Conservation (phyloP, 2,888 invertebrate genomes). For the Omphaloscelis lunosa region DNA sequence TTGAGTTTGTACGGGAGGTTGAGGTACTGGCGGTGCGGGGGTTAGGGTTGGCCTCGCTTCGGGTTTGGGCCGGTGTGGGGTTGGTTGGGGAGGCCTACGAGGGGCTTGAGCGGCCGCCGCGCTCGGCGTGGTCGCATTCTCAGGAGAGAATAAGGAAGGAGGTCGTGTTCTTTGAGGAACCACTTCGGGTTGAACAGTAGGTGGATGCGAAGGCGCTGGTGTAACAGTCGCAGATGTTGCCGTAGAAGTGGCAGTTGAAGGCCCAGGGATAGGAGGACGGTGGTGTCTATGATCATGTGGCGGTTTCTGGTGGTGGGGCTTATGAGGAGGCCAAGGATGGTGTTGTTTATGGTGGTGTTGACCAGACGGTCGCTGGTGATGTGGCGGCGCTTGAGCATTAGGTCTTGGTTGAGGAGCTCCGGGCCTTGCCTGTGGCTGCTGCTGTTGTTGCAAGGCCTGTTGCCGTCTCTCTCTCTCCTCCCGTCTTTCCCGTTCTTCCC, state of each 20-base stretch:
- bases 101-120: conserved; percentile 83
- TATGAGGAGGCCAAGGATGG: conserved; percentile 82
- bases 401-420: conserved; percentile 74
- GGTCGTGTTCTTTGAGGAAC: conserved; percentile 85
- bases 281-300: conserved; percentile 84
- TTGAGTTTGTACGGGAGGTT: conserved; percentile 65
- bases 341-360: conserved; percentile 80
- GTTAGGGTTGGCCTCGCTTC: conserved; percentile 64
- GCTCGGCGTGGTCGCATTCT: conserved; percentile 89
- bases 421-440: conserved; percentile 51
- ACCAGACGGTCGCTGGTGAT: conserved; percentile 67
- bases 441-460: conserved; percentile 69
- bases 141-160: conserved; percentile 92
- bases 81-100: conserved; percentile 69
- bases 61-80: conserved; percentile 61
- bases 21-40: conserved; percentile 77
- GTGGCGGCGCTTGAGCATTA: conserved; percentile 72
- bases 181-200: conserved; percentile 65
- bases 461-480: conserved; percentile 80
- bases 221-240: conserved; percentile 66
- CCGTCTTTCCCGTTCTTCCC: conserved; percentile 89
- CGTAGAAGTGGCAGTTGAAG: conserved; percentile 67
- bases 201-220: conserved; percentile 59
- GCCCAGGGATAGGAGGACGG: conserved; percentile 76
- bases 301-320: conserved; percentile 81